Evolutionary conservation across 1,140 invertebrate species (phyloP).

Genomic region (Phocides pigmalion): DNA sequence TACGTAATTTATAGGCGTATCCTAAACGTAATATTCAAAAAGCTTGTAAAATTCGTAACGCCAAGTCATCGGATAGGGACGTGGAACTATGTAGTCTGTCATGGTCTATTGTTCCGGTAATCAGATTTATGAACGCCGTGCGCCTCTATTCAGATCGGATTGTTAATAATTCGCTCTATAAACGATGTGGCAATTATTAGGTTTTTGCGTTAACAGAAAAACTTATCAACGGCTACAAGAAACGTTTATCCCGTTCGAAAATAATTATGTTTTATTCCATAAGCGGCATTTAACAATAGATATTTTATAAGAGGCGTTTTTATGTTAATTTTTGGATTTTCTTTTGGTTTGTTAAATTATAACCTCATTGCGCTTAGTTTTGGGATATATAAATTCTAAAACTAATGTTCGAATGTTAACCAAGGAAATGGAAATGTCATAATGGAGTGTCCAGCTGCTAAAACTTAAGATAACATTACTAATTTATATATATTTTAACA

Average conservation of each 20-base stretch:
- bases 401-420: too few species aligned
- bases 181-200: background rate
- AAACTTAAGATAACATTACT: too few species aligned
- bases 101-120: slow-evolving; percentile 17
- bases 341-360: background rate
- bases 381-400: too few species aligned
- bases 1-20: too few species aligned
- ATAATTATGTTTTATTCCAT: slow-evolving; percentile 18
- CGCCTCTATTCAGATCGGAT: slow-evolving; percentile 9
- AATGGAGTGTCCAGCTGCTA: too few species aligned
- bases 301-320: too few species aligned
- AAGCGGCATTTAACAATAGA: background rate
- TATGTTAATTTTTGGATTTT: background rate
- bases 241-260: slow-evolving; percentile 6
- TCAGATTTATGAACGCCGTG: slow-evolving; percentile 21
- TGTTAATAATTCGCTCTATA: slow-evolving; percentile 9
- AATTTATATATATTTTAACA: too few species aligned
- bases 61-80: slow-evolving; percentile 3
- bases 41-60: background rate
- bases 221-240: background rate
- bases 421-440: too few species aligned
- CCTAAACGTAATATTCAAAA: background rate
- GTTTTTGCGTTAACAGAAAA: slow-evolving; percentile 16
- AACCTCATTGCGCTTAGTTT: too few species aligned
- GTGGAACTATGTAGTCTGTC: slow-evolving; percentile 7